These are phyloP conservation scores for Proteles cristata DNA, from an alignment of 2,113 vertebrate species.

Conservation along the genomic window DNA sequence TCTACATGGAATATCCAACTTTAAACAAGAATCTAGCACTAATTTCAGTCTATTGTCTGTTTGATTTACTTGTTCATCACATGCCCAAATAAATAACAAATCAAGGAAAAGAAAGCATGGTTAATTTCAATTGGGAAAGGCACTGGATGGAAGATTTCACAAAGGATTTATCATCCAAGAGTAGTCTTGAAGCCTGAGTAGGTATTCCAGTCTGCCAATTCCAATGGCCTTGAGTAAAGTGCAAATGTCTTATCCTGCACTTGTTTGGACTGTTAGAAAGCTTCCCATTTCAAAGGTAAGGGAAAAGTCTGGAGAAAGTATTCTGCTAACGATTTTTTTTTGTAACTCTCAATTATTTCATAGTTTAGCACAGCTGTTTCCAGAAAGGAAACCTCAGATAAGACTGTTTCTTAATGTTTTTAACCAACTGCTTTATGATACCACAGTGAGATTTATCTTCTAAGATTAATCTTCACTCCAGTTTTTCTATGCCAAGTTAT, in stretches of 20 bases:
- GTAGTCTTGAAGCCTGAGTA: neutral
- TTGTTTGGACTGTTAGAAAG: neutral
- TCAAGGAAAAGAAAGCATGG: conserved; percentile 47
- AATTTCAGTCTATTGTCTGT: neutral
- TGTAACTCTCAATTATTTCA: neutral
- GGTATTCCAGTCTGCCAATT: neutral
- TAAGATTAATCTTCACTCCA: conserved; percentile 72
- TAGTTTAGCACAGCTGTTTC: neutral
- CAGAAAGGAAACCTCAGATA: neutral
- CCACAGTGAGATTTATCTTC: conserved; percentile 71
- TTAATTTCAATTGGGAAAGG: conserved; percentile 27
- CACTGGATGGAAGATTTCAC: neutral
- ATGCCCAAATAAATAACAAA: conserved; percentile 27
- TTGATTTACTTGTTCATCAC: neutral
- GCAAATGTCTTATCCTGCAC: neutral
- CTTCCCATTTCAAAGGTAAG: neutral
- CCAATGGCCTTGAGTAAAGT: neutral
- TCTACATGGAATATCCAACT: neutral
- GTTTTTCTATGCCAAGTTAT: conserved; percentile 74
- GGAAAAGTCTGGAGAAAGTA: neutral
- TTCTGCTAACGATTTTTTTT: neutral
- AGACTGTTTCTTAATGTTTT: conserved; percentile 61
- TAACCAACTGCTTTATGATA: conserved; percentile 66
- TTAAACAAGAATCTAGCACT: neutral
- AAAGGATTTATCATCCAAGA: neutral